These are phyloP conservation scores for Danionella dracula DNA, from an alignment of 2,797 vertebrate species.

Conservation along the genomic window DNA sequence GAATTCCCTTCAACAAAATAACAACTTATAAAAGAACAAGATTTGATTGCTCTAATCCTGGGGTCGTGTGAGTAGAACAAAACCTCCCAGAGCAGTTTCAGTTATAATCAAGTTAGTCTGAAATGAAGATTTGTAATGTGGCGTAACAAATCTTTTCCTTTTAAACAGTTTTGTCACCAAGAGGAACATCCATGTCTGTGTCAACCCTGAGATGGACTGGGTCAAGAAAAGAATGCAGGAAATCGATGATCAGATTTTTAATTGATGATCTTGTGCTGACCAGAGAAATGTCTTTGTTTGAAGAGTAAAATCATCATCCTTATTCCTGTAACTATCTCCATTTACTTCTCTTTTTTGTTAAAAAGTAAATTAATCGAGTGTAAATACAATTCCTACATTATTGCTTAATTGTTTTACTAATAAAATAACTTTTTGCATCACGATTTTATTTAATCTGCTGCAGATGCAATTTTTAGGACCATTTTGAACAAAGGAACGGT, in stretches of 20 bases:
- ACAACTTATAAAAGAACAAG: background rate
- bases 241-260: background rate
- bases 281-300: background rate
- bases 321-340: background rate
- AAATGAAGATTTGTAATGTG: background rate
- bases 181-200: background rate
- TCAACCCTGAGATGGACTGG: background rate
- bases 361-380: no score
- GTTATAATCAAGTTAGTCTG: background rate
- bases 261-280: background rate
- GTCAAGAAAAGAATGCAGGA: background rate
- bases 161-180: background rate
- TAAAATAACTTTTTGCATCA: no score
- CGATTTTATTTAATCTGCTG: no score
- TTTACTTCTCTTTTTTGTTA: no score
- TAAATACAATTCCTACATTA: no score
- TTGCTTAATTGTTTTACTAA: no score
- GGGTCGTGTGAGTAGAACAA: conserved; percentile 16
- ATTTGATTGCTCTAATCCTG: background rate
- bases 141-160: background rate
- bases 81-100: background rate
- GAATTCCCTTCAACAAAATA: fast-evolving
- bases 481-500: no score
- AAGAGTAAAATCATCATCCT: background rate
- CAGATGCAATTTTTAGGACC: no score